Percentiles rank a stretch among this genome's conserved stretches.
Conservation (phyloP, 92 coral and sea anemone genomes). For the Virgularia gustaviana region DNA sequence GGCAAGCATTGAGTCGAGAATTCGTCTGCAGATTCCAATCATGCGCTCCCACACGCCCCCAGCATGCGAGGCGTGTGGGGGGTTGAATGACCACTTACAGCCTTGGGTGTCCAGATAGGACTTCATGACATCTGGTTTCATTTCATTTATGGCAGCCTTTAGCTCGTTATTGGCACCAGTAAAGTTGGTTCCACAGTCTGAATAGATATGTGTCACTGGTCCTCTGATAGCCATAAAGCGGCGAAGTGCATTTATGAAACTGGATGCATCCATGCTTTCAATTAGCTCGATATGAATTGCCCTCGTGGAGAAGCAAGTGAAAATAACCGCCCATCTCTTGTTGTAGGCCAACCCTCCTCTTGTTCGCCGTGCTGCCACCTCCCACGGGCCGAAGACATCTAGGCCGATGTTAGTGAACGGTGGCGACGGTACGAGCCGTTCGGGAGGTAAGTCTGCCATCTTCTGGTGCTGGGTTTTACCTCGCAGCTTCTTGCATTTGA, state of each 20-base stretch:
- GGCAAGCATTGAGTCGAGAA: constrained; percentile 20
- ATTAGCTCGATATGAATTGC: constrained; percentile 48
- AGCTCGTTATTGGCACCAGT: neutral
- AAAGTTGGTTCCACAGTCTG: neutral
- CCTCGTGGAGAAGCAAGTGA: constrained; percentile 25
- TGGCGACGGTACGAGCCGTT: constrained; percentile 39
- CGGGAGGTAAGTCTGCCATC: constrained; percentile 43
- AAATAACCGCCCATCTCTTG: constrained; percentile 56
- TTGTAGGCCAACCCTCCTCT: constrained; percentile 35
- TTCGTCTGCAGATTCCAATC: constrained; percentile 37
- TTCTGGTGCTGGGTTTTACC: constrained; percentile 35
- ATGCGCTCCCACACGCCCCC: constrained; percentile 55
- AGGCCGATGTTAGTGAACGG: constrained; percentile 45
- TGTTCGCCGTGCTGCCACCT: constrained; percentile 32
- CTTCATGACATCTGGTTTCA: neutral
- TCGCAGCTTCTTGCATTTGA: constrained; percentile 39
- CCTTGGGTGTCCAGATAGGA: constrained; percentile 26
- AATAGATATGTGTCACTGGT: neutral
- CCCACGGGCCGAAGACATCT: constrained; percentile 39
- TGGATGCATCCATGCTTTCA: constrained; percentile 45
- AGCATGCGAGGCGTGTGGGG: constrained; percentile 43
- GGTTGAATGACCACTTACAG: constrained; percentile 36
- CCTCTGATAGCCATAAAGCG: constrained; percentile 27
- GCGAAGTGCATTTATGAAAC: constrained; percentile 46
- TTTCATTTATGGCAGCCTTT: neutral